phyloP scores from a whole-genome alignment of 64 coral and sea anemone genomes.

The Astreopora myriophthalma region DNA sequence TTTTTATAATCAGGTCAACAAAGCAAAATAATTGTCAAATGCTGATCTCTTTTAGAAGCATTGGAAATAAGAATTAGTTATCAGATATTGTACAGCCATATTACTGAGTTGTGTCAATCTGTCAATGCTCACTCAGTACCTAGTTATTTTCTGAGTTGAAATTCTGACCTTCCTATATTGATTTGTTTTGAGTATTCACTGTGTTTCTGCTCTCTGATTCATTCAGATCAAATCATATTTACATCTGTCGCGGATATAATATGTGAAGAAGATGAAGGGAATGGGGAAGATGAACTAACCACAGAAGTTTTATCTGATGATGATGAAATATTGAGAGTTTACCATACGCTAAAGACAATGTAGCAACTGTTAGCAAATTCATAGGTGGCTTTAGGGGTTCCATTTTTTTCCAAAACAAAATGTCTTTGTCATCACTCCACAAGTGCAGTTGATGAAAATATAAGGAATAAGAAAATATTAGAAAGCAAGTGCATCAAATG shows the following conservation, averaged over 20 bases:
- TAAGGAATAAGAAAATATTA: no score
- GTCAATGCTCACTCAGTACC: no score
- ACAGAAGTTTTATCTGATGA: slow-evolving; percentile 62
- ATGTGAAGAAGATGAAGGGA: slow-evolving; percentile 53
- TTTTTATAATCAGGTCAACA: no score
- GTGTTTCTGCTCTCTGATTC: background rate
- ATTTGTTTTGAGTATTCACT: no score
- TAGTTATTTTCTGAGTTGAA: no score
- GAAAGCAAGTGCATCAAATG: no score
- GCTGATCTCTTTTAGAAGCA: no score
- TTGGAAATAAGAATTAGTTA: no score
- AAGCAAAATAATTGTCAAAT: no score
- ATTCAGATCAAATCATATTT: slow-evolving; percentile 66
- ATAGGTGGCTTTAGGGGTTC: background rate
- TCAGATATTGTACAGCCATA: no score
- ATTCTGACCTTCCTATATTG: no score
- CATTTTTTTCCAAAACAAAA: background rate
- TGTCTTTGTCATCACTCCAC: background rate
- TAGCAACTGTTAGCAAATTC: background rate
- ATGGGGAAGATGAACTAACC: slow-evolving; percentile 67
- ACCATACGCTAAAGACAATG: background rate
- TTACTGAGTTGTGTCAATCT: no score
- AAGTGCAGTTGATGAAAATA: background rate
- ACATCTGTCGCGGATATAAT: slow-evolving; percentile 48
- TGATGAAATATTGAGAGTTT: slow-evolving; percentile 77